Base-by-base conservation (phyloP, 1,140 invertebrate species). In the Catajapyx aquilonaris region DNA sequence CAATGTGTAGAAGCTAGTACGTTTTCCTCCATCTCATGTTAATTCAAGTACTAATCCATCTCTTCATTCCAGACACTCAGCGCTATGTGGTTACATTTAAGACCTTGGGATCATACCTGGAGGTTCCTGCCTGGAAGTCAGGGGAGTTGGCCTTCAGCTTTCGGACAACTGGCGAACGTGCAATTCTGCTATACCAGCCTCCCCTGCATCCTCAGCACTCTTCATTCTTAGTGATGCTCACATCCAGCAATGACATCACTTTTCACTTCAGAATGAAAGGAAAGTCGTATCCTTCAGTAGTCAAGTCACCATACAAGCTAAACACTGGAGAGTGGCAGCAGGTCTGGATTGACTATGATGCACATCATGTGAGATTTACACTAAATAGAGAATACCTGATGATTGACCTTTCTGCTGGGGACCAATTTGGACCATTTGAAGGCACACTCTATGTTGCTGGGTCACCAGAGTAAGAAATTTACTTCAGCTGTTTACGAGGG, bases 271-370 rank as follows among this genome's bases (percentile, higher is more conserved):
- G 81, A 0, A 56, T 90, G 2, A 86, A 81, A 17, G 79, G 80
- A 2, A 71, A 71, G 1, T 73, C 74, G 7, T 66, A 76, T 35
- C 76, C 76, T 50, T 56, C 85, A 22, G 76, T 76, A 32, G 76
- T 93, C 20, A 76, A 74, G 49, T 85, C 84, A 11, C 66, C 71
- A 42, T 60, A 76, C 41, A 73, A 76, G 52, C 61, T 94, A 3
- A 90, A 87, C 51, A 76, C 75, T 34, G 86, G 86, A 1, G 83
- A 88, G 51, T 94, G 87, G 87, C 86, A 94, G 51, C 85, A 88
- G 58, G 79, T 91, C 43, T 85, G 81, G 81, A 85, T 86, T 42
- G 81, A 86, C 58, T 86, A 85, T 50, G 88, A 91, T 55, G 73
- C 79, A 49, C 81, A 88, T 55, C 85, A 94, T 53, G 83, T 93